Conservation (phyloP, 1,140 invertebrate species). For the Drosophila ogumai region DNA sequence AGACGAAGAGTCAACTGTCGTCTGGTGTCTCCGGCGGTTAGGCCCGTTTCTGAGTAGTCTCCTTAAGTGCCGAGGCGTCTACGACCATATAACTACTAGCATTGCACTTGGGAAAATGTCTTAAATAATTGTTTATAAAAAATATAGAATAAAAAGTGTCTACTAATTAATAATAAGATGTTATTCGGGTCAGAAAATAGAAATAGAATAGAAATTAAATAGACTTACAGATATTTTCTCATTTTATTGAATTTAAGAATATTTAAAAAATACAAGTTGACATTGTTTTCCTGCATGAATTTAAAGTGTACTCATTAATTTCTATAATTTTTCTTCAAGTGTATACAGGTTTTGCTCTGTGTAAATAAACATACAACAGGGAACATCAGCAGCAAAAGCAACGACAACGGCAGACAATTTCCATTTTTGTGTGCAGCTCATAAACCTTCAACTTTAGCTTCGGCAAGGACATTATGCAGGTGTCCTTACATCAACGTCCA, state of each 20-base stretch:
- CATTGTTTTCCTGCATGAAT: too few relatives aligned
- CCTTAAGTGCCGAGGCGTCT: constrained; percentile 68
- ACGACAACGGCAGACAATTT: constrained; percentile 58
- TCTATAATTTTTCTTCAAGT: neutral
- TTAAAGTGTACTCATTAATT: too few relatives aligned
- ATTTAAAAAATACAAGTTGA: too few relatives aligned
- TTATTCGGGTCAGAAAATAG: neutral
- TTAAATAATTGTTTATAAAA: neutral
- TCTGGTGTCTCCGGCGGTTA: constrained; percentile 52
- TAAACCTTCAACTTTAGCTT: constrained; percentile 78
- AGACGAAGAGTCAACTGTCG: constrained; percentile 63
- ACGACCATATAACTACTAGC: constrained; percentile 19
- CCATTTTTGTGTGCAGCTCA: constrained; percentile 79
- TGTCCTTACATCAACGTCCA: constrained; percentile 51
- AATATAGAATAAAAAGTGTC: too few relatives aligned
- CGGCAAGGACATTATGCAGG: constrained; percentile 70
- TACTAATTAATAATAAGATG: neutral
- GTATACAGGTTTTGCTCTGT: neutral
- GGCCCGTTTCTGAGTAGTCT: constrained; percentile 67
- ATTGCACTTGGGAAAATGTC: neutral
- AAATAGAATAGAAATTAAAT: neutral
- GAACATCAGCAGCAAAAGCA: constrained; percentile 29
- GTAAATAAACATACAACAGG: constrained; percentile 44
- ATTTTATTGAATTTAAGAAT: neutral
- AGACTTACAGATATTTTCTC: neutral